Conservation (phyloP, 2,888 invertebrate species). For the Drosophila cognata region DNA sequence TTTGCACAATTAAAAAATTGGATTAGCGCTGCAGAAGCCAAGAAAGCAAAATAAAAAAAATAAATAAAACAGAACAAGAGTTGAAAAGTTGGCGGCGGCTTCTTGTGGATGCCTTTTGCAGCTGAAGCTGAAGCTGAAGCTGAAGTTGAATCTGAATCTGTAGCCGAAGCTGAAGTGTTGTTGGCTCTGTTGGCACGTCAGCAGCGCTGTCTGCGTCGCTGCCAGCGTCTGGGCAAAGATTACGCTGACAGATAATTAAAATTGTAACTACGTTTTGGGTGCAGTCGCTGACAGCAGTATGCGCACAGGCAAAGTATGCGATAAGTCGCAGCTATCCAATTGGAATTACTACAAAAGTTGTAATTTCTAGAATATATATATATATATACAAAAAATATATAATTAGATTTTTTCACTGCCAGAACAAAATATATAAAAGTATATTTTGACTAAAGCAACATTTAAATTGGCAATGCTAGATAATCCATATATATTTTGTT, state of each 20-base stretch:
- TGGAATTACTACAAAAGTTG: neutral
- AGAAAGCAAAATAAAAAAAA: conserved; percentile 33
- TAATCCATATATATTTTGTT: neutral
- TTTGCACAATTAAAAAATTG: conserved; percentile 75
- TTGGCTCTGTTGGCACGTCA: conserved; percentile 68
- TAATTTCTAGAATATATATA: neutral
- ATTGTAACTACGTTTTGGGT: conserved; percentile 69
- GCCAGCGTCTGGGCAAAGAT: conserved; percentile 66
- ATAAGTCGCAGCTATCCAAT: neutral
- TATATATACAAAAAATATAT: neutral
- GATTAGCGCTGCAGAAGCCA: conserved; percentile 65
- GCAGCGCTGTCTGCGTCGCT: conserved; percentile 44
- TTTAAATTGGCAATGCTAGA: neutral
- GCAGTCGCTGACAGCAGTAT: conserved; percentile 54
- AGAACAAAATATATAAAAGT: neutral
- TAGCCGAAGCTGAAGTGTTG: conserved; percentile 68
- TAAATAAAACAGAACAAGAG: conserved; percentile 5
- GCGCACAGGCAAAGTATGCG: conserved; percentile 8
- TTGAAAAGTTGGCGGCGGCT: conserved; percentile 44
- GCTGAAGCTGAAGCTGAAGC: conserved; percentile 36
- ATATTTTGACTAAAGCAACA: neutral
- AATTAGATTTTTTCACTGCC: neutral
- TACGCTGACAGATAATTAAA: conserved; percentile 80
- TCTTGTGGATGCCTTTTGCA: conserved; percentile 16
- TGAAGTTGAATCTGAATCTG: conserved; percentile 32